Conservation (phyloP, 2,888 invertebrate genomes). For the Thecophora atra region DNA sequence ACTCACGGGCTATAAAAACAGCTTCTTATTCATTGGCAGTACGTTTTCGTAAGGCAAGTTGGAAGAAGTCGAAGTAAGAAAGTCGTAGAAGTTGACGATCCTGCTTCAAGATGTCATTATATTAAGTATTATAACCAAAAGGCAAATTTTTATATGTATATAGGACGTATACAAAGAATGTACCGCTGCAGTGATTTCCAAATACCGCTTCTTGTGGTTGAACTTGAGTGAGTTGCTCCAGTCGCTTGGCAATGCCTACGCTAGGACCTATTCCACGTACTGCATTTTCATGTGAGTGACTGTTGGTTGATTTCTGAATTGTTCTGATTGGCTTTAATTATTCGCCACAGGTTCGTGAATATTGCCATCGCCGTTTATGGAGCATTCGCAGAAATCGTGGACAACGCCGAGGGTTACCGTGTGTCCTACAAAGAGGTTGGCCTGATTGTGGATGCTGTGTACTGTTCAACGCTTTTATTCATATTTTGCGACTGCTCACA, state of each 20-base stretch:
- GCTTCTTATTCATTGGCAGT: constrained; percentile 70
- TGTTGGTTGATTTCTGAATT: not conserved
- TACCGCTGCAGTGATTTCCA: constrained; percentile 69
- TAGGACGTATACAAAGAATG: constrained; percentile 71
- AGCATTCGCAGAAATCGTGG: constrained; percentile 74
- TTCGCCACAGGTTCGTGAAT: constrained; percentile 69
- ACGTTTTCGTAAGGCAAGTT: constrained; percentile 68
- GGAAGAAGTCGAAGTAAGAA: not conserved
- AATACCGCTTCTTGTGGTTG: constrained; percentile 74
- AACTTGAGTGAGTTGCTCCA: constrained; percentile 74
- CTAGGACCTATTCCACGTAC: constrained; percentile 75
- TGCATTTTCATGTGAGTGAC: constrained; percentile 71
- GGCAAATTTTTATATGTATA: constrained; percentile 33
- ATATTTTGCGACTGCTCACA: constrained; percentile 77
- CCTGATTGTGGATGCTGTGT: constrained; percentile 71
- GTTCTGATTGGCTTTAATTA: not conserved
- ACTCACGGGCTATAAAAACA: constrained; percentile 73
- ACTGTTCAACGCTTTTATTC: constrained; percentile 71
- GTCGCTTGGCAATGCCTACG: constrained; percentile 74
- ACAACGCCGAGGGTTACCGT: constrained; percentile 67
- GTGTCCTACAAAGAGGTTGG: constrained; percentile 76
- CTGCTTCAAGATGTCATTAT: not conserved
- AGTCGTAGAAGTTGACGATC: not conserved
- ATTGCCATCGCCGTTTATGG: constrained; percentile 76
- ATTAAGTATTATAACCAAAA: not conserved